Evolutionary conservation across 53 echinoderm and acorn worm genomes (phyloP), one percentile per base, ranked within the genome.

Genomic region (Stichopus horrens): DNA sequence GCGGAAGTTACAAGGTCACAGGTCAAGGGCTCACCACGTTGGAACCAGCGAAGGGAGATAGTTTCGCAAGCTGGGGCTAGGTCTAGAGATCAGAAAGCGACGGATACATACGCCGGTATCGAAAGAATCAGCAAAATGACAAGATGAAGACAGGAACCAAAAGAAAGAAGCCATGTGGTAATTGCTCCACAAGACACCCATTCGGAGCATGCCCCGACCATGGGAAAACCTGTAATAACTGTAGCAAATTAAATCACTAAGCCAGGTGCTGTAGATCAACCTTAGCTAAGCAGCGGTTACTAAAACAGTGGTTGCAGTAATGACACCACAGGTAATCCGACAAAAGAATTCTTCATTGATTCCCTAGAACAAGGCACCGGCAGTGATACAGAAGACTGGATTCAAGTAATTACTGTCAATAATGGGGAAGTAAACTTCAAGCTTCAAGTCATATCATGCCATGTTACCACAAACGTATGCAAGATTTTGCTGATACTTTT

Each of bases 121-220:
- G 76, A 2, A 52, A 76, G 14, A 51, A 76, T 23, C 82, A 21
- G 10, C 11, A 81, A 23, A 14, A 67, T 20, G 71, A 67, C n/a
- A 9, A 52, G 22, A 9, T 52, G 66, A 21, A 63, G 66, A 23
- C 23, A 22, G 52, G 52, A 14, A 77, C 37, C 52, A 77, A 22
- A 2, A 7, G 6, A 5, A 54, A 14, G 18, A 57, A 79, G 60
- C 88, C 21, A 59, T 89, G 89, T 71, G 53, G 81, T 9, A 80
- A 89, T 20, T 89, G 89, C 51, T 82, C 23, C 8, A n/a, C 21
- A 53, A n/a, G 21, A 82, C 89, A 89, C 59, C 5, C 66, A 6
- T 80, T 22, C 52, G 67, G 89, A 65, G n/a, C 89, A 5, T 88
- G 89, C 65, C 89, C 78, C 1, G 89, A 78, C 22, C 79, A 63